Evolutionary conservation across 53 echinoderm and acorn worm species (phyloP).

Genomic region (Crossaster papposus): DNA sequence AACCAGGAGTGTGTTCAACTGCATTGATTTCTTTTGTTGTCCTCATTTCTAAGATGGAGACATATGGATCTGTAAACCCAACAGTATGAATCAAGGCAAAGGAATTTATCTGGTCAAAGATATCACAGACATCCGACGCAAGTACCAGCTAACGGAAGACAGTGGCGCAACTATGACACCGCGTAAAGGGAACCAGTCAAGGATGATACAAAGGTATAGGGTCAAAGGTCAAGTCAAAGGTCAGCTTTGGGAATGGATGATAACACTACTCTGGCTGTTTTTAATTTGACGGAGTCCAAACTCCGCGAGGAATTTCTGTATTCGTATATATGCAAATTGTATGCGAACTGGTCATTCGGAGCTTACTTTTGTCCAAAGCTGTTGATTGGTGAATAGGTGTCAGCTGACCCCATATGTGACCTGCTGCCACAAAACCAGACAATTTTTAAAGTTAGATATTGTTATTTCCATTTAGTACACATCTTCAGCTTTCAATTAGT

Average conservation of each 20-base stretch:
- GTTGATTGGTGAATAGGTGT: no score
- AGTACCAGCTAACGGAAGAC: constrained; percentile 70
- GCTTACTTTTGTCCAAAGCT: no score
- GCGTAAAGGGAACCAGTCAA: constrained; percentile 68
- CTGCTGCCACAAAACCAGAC: no score
- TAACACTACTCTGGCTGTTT: background rate
- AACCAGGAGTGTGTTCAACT: no score
- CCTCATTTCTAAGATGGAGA: constrained; percentile 81
- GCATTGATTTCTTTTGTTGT: background rate
- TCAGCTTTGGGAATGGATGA: background rate
- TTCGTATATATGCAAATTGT: no score
- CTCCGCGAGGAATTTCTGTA: no score
- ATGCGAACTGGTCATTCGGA: no score
- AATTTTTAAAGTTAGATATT: no score
- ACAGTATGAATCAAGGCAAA: constrained; percentile 99
- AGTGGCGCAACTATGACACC: constrained; percentile 31
- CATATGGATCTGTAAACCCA: constrained; percentile 95
- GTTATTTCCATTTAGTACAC: no score
- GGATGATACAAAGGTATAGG: constrained; percentile 88
- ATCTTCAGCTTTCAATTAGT: no score
- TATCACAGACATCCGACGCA: constrained; percentile 67
- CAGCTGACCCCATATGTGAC: no score
- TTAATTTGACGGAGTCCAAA: background rate
- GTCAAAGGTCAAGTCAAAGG: background rate
- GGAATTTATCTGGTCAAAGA: constrained; percentile 96